Percentiles rank a stretch among this genome's conserved stretches.
Conservation (phyloP, 2,113 vertebrate genomes). For the Triplophysa rosa region DNA sequence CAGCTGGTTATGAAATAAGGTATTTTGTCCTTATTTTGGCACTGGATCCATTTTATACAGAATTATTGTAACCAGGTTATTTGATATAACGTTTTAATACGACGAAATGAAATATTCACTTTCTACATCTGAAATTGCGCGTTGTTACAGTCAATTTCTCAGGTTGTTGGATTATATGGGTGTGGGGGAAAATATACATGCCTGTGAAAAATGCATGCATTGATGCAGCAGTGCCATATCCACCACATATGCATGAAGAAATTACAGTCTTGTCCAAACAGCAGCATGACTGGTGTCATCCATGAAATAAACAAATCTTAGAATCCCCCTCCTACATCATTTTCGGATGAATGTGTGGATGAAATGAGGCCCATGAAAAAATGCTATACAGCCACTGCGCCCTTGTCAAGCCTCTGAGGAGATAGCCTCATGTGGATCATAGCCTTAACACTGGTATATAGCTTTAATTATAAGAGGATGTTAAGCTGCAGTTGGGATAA, state of each 20-base stretch:
- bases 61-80: slow-evolving; percentile 5
- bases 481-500: slow-evolving; percentile 31
- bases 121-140: not conserved
- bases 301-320: not conserved
- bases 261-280: not conserved
- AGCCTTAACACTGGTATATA: slow-evolving; percentile 27
- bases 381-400: not conserved
- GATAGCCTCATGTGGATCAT: slow-evolving; percentile 18
- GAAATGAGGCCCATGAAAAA: slow-evolving; percentile 11
- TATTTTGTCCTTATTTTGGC: not conserved
- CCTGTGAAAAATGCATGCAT: not conserved
- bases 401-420: slow-evolving; percentile 28
- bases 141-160: not conserved
- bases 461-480: slow-evolving; percentile 38
- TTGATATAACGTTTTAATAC: slow-evolving; percentile 4
- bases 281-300: not conserved
- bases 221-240: not conserved
- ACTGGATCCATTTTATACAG: not conserved
- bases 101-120: not conserved
- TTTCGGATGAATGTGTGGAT: not conserved
- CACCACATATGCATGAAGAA: not conserved
- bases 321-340: not conserved
- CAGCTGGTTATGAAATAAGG: not conserved
- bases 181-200: slow-evolving; percentile 18
- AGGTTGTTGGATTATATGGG: not conserved